Percentiles rank a stretch among this genome's conserved stretches.
Conservation (phyloP, 2,888 invertebrate genomes). For the Drosophila macrospina region DNA sequence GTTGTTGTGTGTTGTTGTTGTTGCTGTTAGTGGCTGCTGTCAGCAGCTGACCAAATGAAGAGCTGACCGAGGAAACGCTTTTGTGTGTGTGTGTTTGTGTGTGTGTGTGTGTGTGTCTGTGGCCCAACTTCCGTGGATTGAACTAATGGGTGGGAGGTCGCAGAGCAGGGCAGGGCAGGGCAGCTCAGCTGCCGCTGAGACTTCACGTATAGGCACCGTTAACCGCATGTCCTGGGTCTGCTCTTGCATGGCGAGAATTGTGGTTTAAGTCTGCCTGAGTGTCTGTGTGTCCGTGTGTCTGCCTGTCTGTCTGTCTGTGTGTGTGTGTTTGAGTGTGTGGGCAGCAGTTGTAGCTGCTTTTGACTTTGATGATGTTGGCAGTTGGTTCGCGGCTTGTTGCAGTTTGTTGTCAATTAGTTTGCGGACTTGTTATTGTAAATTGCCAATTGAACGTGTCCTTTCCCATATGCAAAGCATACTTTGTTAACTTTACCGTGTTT, state of each 20-base stretch:
- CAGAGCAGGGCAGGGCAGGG: background rate
- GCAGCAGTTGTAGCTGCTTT: slow-evolving; percentile 31
- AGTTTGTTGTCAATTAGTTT: slow-evolving; percentile 38
- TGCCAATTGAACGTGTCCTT: slow-evolving; percentile 36
- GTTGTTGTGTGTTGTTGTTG: slow-evolving; percentile 20
- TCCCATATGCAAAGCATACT: slow-evolving; percentile 6
- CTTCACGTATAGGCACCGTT: slow-evolving; percentile 41
- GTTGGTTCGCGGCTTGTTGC: slow-evolving; percentile 49
- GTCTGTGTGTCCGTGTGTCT: slow-evolving; percentile 18
- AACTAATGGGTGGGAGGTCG: background rate
- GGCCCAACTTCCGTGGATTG: slow-evolving; percentile 13
- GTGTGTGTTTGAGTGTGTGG: slow-evolving; percentile 34
- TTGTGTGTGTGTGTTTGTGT: slow-evolving; percentile 49
- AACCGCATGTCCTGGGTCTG: slow-evolving; percentile 55
- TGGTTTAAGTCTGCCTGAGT: slow-evolving; percentile 41
- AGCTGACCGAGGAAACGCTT: slow-evolving; percentile 64
- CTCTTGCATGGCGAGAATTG: slow-evolving; percentile 61
- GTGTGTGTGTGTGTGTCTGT: slow-evolving; percentile 49
- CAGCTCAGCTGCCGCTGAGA: slow-evolving; percentile 21
- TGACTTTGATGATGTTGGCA: slow-evolving; percentile 65
- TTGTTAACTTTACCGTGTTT: background rate
- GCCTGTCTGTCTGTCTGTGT: slow-evolving; percentile 30
- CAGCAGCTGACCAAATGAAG: slow-evolving; percentile 74
- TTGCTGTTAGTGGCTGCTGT: slow-evolving; percentile 49
- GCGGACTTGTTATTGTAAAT: slow-evolving; percentile 25